These are phyloP conservation scores for Cyclargus thomasi DNA, from an alignment of 1,140 invertebrate genomes.

Conservation along the genomic window DNA sequence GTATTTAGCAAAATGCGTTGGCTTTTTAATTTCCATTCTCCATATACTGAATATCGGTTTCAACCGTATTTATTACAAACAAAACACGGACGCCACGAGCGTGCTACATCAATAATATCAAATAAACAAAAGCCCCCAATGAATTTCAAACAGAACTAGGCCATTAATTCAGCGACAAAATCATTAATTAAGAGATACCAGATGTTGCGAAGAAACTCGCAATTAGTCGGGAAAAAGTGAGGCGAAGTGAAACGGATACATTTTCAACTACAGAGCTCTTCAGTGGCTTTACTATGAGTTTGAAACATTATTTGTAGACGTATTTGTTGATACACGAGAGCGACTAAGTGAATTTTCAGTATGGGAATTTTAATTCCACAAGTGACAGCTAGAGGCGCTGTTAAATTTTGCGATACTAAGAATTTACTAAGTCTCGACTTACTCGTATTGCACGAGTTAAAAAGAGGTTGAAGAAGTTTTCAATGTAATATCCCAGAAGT, in stretches of 20 bases:
- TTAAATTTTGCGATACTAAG: no score
- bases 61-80: not conserved
- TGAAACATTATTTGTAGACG: no score
- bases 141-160: not conserved
- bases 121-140: not conserved
- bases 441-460: no score
- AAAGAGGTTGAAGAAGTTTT: no score
- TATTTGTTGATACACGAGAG: no score
- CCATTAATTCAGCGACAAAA: conserved; percentile 4
- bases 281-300: no score
- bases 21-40: not conserved
- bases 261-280: not conserved
- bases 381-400: no score
- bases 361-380: no score
- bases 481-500: no score
- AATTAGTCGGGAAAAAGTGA: conserved; percentile 39
- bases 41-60: not conserved
- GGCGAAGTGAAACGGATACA: conserved; percentile 4
- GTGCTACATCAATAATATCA: not conserved
- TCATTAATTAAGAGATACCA: conserved; percentile 54
- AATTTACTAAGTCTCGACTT: no score
- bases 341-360: no score
- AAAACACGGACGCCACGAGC: no score
- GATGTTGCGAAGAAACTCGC: conserved; percentile 47
- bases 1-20: not conserved